Percentiles rank a stretch among this genome's conserved stretches.
Conservation (phyloP, 2,797 vertebrate genomes). For the Notamacropus eugenii region DNA sequence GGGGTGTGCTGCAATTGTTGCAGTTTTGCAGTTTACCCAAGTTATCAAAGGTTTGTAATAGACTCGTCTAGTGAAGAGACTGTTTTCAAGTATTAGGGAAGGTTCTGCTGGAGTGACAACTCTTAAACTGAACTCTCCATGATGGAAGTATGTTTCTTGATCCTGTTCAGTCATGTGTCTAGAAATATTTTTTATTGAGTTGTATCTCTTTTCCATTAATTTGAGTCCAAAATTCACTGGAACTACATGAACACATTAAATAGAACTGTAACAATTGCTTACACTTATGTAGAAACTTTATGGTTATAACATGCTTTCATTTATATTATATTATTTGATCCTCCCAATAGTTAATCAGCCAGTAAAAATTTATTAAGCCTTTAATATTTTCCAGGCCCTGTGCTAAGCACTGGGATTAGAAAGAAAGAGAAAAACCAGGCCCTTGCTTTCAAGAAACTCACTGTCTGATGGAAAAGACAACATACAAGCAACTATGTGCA, state of each 20-base stretch:
- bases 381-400: background rate
- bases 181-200: background rate
- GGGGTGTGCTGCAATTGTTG: background rate
- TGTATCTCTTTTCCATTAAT: background rate
- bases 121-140: background rate
- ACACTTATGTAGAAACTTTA: background rate
- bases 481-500: background rate
- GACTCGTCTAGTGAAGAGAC: background rate
- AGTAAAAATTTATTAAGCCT: background rate
- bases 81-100: background rate
- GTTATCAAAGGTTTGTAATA: background rate
- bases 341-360: background rate
- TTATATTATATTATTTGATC: background rate
- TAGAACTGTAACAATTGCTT: background rate
- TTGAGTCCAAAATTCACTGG: background rate
- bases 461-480: background rate
- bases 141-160: background rate
- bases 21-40: slow-evolving; percentile 12
- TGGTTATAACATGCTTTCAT: background rate
- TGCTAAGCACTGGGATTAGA: background rate
- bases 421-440: background rate
- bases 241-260: background rate
- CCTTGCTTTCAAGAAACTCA: background rate
- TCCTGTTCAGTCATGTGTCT: background rate
- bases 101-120: background rate